Base-by-base conservation (phyloP, 2,888 invertebrate species). In the Tinea trinotella region DNA sequence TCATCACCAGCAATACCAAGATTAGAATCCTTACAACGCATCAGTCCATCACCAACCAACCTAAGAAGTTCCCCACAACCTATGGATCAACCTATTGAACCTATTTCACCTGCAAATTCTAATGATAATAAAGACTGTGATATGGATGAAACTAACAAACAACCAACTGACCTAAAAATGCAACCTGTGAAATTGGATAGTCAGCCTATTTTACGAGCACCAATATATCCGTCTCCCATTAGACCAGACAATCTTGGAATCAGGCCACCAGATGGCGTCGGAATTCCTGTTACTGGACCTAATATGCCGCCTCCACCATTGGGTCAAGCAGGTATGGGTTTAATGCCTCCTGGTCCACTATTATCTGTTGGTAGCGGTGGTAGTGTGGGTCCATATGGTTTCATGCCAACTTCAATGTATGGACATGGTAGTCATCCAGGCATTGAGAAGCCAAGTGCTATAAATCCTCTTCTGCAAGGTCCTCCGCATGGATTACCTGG, bases 321-420 rank as follows among this genome's bases (percentile, higher is more conserved):
- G 5, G 86, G 81, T 35, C 89, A 89, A 64, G 83, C 89, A 18
- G 87, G 89, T 10, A 71, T 89, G 54, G 80, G 87, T 40, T 68
- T 89, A 36, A 71, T 90, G 70, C 89, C 89, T 56, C 88, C 88
- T 53, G 88, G 88, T 36, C 88, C 90, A 61, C 67, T 90, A 58
- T 87, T 89, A 61, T 88, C 90, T 35, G 88, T 90, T 4, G 90
- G 89, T 54, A 87, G 86, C 64, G 80, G 82, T 54, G 70, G 87
- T 52, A 85, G 87, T 63, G 85, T 89, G 61, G 86, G 88, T 6
- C 89, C 89, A 54, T 92, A 91, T 67, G 87, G 90, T 10, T 90
- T 90, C 60, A 87, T 90, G 82, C 88, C 90, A 30, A 64, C 83
- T 54, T 61, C 83, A 55, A 62, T 85, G 53, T 85, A 82, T 66